Evolutionary conservation across 2,888 invertebrate species (phyloP).

Genomic region (Leptinotarsa rubiginosa): DNA sequence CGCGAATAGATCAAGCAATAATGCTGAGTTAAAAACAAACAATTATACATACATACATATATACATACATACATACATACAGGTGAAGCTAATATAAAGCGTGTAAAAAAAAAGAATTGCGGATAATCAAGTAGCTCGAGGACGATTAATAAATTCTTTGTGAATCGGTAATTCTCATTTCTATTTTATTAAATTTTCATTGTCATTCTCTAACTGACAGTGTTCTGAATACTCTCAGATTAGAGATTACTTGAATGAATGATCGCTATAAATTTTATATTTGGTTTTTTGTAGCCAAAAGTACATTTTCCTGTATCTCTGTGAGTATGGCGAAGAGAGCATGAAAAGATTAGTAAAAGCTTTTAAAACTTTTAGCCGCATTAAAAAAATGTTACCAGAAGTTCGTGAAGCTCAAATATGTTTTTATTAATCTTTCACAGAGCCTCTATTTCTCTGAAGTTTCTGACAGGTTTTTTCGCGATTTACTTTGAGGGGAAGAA

Average conservation of each 20-base stretch:
- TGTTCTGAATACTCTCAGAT: not conserved
- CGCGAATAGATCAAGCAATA: no score
- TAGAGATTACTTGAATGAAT: not conserved
- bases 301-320: slow-evolving; percentile 1
- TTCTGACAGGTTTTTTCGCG: not conserved
- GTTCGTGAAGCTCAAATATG: not conserved
- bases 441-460: not conserved
- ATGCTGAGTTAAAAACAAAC: no score
- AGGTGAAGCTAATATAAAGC: no score
- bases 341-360: slow-evolving; percentile 9
- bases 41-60: no score
- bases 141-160: no score
- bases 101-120: no score
- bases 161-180: no score
- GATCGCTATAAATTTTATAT: not conserved
- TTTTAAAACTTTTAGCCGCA: not conserved
- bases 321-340: not conserved
- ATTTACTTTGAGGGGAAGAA: not conserved
- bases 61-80: no score
- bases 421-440: slow-evolving; percentile 1
- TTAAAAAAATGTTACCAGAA: slow-evolving; percentile 2
- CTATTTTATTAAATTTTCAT: no score
- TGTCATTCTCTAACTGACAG: not conserved
- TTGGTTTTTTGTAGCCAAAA: not conserved
- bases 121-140: no score